Evolutionary conservation across 2,113 vertebrate genomes (phyloP).

Genomic region (Aptenodytes forsteri): DNA sequence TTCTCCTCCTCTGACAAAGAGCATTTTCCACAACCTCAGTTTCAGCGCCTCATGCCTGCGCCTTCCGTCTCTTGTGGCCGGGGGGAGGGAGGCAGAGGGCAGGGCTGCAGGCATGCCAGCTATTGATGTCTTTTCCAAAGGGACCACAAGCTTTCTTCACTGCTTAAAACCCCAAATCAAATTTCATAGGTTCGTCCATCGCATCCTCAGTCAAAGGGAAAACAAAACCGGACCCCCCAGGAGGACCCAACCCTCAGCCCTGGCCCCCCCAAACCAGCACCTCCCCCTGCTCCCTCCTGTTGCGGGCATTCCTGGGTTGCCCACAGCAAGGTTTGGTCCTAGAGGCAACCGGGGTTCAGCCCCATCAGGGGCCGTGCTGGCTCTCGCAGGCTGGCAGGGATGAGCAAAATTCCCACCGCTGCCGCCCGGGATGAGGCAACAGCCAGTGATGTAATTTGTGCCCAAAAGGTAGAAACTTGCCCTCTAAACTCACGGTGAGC

Average conservation of each 20-base stretch:
- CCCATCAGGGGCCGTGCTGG: rapidly evolving
- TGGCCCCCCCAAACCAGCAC: rapidly evolving
- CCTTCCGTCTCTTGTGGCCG: background rate
- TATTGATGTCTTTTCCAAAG: background rate
- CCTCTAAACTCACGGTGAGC: background rate
- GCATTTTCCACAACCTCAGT: background rate
- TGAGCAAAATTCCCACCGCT: background rate
- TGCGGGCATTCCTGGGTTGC: background rate
- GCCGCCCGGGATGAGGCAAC: background rate
- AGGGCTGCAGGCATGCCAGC: background rate
- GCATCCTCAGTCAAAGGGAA: background rate
- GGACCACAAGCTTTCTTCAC: background rate
- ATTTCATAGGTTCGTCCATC: background rate
- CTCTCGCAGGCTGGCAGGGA: background rate
- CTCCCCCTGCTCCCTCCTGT: background rate
- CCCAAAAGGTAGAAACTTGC: background rate
- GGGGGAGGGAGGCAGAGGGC: background rate
- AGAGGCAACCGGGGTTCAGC: rapidly evolving
- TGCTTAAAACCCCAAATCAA: background rate
- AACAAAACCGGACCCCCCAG: background rate
- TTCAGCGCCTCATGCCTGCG: background rate
- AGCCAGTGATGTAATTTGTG: rapidly evolving
- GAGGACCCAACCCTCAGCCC: background rate
- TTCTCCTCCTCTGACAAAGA: conserved; percentile 11
- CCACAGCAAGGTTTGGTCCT: background rate